These are phyloP conservation scores for Aphodius sticticus DNA, from an alignment of 2,888 invertebrate species.

Conservation along the genomic window DNA sequence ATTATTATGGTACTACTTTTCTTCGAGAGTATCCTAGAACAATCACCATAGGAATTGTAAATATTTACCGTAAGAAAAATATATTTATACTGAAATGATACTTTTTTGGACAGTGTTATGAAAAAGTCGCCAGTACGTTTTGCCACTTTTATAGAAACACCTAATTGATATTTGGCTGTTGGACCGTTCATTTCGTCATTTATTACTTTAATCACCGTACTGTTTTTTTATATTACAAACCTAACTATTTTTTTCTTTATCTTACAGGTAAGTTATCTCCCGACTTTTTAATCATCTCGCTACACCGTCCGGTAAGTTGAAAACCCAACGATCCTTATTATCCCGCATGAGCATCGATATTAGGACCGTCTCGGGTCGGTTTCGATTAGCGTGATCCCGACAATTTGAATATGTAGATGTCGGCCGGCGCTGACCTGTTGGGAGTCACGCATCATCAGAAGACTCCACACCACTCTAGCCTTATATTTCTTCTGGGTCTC, in stretches of 20 bases:
- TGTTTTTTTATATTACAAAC: not conserved
- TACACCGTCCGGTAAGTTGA: not conserved
- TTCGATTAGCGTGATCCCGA: constrained; percentile 16
- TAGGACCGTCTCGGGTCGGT: constrained; percentile 9
- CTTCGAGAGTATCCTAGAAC: too few relatives aligned
- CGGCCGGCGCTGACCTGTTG: constrained; percentile 4
- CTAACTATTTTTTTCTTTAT: not conserved
- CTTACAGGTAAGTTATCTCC: not conserved
- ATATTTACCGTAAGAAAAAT: too few relatives aligned
- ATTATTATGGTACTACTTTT: too few relatives aligned
- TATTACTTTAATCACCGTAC: too few relatives aligned
- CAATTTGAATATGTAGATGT: constrained; percentile 7
- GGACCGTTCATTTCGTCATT: too few relatives aligned
- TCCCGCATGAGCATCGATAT: not conserved
- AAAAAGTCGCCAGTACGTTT: too few relatives aligned
- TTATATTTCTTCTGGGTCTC: not conserved
- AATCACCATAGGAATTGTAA: too few relatives aligned
- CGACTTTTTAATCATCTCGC: not conserved
- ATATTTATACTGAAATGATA: too few relatives aligned
- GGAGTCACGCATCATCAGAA: not conserved
- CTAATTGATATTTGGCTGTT: too few relatives aligned
- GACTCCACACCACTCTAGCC: constrained; percentile 11
- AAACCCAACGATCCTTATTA: not conserved
- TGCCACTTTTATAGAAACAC: too few relatives aligned
- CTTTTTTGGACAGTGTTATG: too few relatives aligned